Conservation (phyloP, 2,888 invertebrate species). For the Caenorhabditis sp. region DNA sequence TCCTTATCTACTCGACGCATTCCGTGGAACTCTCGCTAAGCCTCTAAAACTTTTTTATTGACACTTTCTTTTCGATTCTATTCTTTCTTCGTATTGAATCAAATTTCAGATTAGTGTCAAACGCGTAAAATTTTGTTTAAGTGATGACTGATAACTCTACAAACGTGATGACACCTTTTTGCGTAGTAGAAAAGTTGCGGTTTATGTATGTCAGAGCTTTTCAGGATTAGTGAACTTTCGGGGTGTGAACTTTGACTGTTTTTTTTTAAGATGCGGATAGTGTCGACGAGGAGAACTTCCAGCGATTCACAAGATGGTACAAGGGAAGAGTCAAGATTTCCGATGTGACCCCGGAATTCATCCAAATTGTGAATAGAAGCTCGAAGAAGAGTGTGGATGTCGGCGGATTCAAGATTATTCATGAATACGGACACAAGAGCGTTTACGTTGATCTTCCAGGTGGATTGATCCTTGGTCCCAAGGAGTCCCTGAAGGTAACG, state of each 20-base stretch:
- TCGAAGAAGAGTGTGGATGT: slow-evolving; percentile 44
- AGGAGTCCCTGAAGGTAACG: slow-evolving; percentile 56
- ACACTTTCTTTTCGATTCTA: slow-evolving; percentile 9
- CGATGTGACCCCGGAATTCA: slow-evolving; percentile 57
- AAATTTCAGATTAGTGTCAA: slow-evolving; percentile 49
- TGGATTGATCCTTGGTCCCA: slow-evolving; percentile 57
- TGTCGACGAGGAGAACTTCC: slow-evolving; percentile 59
- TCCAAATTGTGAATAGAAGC: slow-evolving; percentile 58
- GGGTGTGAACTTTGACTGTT: too few species aligned
- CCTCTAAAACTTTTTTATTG: slow-evolving; percentile 21
- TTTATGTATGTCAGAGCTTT: too few species aligned
- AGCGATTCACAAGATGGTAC: slow-evolving; percentile 64
- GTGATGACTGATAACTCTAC: slow-evolving; percentile 31
- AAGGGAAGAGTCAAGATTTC: slow-evolving; percentile 62
- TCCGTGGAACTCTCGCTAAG: slow-evolving; percentile 1
- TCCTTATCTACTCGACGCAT: not conserved
- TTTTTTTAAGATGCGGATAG: slow-evolving; percentile 41
- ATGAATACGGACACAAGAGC: slow-evolving; percentile 47
- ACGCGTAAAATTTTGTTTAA: not conserved
- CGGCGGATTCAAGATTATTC: slow-evolving; percentile 52
- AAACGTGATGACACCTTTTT: too few species aligned
- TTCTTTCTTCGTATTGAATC: too few species aligned
- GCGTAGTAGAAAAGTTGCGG: too few species aligned
- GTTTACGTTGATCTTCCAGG: slow-evolving; percentile 57
- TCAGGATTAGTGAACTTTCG: too few species aligned